Base-by-base conservation (phyloP, 2,888 invertebrate species). In the Heliconius cydno region DNA sequence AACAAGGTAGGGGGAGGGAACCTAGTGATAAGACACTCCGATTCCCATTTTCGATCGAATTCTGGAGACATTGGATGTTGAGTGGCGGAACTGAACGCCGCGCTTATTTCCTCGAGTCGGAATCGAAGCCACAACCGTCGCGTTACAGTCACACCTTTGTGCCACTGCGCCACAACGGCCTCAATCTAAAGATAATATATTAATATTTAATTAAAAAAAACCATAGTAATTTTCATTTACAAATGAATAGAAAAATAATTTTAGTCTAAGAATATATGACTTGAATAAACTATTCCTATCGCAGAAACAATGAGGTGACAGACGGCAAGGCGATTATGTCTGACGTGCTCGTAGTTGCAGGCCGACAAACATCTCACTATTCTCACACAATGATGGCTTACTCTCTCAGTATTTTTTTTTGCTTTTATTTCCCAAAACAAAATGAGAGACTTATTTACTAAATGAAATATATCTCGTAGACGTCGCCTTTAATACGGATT, bases 291-390 rank as follows among this genome's bases (percentile, higher is more conserved):
- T 41, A 41, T 41, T 46, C 25, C 41, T 70, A 9, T 15, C 25
- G 25, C 3, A 34, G 57, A 22, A 73, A 52, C 30, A 73, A 30
- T 73, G n/a, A 71, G 46, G 25, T 57, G 57, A 72, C 57, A 72
- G 34, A 72, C 30, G 22, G n/a, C 72, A n/a, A 57, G 34, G n/a
- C 57, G 34, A 57, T 30, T 73, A 30, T 52, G 52, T 9, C 34
- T 34, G 34, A 34, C 34, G 34, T 34, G 7, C 34, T 22, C 72
- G 72, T 73, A 57, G 30, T 73, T 73, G 57, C 52, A 57, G 72
- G 19, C 30, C 19, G 52, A 57, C 72, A 30, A 72, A 30, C 52
- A 52, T 72, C 30, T 22, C 30, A 34, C 28, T 30, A n/a, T 72
- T 57, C 28, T 28, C 30, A 57, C 57, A 57, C n/a, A 57, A 52